phyloP scores from a whole-genome alignment of 2,113 vertebrate genomes.

The Syngnathus scovelli region DNA sequence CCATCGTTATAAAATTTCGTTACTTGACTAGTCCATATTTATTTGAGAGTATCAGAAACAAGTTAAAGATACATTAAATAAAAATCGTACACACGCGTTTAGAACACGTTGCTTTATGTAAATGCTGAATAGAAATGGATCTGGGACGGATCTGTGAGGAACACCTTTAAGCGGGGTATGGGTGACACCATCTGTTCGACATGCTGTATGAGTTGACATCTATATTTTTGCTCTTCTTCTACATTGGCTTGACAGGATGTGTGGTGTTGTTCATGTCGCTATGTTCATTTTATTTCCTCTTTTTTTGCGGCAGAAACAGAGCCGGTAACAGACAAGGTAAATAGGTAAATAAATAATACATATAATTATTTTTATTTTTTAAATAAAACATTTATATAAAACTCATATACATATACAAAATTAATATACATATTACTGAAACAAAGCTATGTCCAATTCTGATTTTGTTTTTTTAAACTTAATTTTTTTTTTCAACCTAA shows the following conservation, averaged over 20 bases:
- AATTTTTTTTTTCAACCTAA: too few relatives aligned
- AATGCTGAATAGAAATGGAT: background rate
- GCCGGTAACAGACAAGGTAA: slow-evolving; percentile 24
- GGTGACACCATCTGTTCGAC: background rate
- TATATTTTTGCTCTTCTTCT: background rate
- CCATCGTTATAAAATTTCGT: too few relatives aligned
- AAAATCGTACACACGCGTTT: background rate
- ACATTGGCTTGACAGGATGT: slow-evolving; percentile 13
- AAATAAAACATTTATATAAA: too few relatives aligned
- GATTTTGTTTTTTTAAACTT: too few relatives aligned
- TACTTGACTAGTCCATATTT: too few relatives aligned
- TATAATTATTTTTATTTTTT: too few relatives aligned
- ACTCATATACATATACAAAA: too few relatives aligned
- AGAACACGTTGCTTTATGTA: background rate
- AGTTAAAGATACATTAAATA: background rate
- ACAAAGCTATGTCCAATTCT: too few relatives aligned
- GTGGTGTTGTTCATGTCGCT: background rate
- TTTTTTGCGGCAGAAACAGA: slow-evolving; percentile 26
- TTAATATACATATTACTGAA: too few relatives aligned
- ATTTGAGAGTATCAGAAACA: background rate
- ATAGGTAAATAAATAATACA: too few relatives aligned
- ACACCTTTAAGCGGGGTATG: background rate
- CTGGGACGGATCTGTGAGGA: background rate
- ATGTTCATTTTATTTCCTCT: background rate
- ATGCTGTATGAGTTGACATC: background rate